Evolutionary conservation across 2,113 vertebrate species (phyloP).

Genomic region (Notothenia rossii): DNA sequence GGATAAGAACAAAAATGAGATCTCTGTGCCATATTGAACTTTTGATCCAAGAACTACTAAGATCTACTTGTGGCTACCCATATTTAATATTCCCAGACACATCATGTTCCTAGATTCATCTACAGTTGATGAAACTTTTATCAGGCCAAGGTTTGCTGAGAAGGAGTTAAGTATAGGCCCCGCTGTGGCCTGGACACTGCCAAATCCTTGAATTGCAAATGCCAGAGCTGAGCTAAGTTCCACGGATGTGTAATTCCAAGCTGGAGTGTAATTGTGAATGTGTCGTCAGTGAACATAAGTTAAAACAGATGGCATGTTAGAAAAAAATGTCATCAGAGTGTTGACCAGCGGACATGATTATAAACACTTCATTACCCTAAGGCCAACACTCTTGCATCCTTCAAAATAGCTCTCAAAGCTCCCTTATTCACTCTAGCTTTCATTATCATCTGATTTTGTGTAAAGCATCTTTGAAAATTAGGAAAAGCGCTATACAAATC

Average conservation of each 20-base stretch:
- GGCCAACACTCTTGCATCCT: too few relatives aligned
- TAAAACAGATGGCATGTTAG: background rate
- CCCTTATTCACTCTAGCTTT: too few relatives aligned
- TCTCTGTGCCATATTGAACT: conserved; percentile 2
- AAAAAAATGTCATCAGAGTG: background rate
- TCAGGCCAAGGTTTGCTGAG: background rate
- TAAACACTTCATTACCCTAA: background rate
- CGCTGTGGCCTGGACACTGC: background rate
- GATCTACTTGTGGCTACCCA: background rate
- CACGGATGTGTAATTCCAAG: background rate
- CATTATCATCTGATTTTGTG: too few relatives aligned
- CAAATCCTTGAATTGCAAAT: too few relatives aligned
- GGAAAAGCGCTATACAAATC: too few relatives aligned
- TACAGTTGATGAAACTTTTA: background rate
- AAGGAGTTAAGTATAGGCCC: background rate
- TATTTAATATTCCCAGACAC: background rate
- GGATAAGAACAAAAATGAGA: background rate
- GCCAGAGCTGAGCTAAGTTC: conserved; percentile 13
- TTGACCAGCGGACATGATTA: background rate
- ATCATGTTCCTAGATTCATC: background rate
- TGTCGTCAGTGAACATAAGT: conserved; percentile 2
- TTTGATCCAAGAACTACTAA: background rate
- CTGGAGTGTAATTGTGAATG: background rate
- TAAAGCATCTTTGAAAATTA: too few relatives aligned
- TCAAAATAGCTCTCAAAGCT: too few relatives aligned